Base-by-base conservation (phyloP, 2,113 vertebrate genomes). In the Clupea harengus region DNA sequence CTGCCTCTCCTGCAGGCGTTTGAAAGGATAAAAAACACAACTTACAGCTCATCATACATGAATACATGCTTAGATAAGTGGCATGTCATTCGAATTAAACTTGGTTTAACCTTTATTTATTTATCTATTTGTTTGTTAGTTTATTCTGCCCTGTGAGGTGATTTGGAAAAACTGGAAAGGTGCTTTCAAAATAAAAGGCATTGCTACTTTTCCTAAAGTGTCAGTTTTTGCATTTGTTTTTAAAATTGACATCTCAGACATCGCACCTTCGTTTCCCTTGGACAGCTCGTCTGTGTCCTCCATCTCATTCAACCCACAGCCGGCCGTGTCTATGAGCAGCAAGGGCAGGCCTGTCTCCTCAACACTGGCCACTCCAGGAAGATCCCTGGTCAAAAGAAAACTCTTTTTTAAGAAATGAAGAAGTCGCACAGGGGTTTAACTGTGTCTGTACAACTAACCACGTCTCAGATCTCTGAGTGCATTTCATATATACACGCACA, bases 311-410 rank as follows among this genome's bases (percentile, higher is more conserved):
- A 99, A 95, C 75, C 97, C 98, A 0, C 97, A 99, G 89, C 97
- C 96, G 0, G 97, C 96, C 0, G 98, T 99, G 93, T 99, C 98
- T 32, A 99, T 95, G 0, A 99, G 96, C 87, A 99, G 84, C 52
- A 99, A 89, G 0, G 97, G 93, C 0, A 90, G 45, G 1, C 92
- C 89, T 0, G 98, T 99, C 90, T 99, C 98, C 72, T 98, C 97
- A 0, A 95, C 92, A 57, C 91, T 88, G 3, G 90, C 6, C 52
- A 99, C 96, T 0, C 97, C 97, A 0, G 95, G 93, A 50, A 99
- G 93, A 91, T 99, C 98, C 92, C 98, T 99, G 92, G 87, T 25
- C 10, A 13, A 10, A 20, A 6, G 22, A 20, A 60, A 17, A 47
- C 2, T 47, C 2, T 9, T 10, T 47, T 47, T 47, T 6, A 47